Percentiles rank a stretch among this genome's conserved stretches.
Evolutionary conservation across 92 coral and sea anemone genomes (phyloP).

Genomic region (Virgularia gustaviana): DNA sequence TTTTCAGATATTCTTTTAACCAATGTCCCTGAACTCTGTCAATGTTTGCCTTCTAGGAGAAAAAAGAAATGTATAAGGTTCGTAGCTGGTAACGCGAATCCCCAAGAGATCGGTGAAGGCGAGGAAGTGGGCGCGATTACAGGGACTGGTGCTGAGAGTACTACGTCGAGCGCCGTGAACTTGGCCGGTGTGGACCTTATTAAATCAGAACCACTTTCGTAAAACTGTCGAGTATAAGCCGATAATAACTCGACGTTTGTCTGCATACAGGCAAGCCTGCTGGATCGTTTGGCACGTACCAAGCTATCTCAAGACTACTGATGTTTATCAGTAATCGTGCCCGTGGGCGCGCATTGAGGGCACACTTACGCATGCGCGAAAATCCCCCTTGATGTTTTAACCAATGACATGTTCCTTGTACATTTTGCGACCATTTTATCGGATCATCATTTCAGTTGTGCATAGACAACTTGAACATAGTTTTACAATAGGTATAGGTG

Average conservation of each 20-base stretch:
- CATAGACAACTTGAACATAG: too few relatives aligned
- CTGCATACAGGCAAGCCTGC: background rate
- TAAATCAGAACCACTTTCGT: slow-evolving; percentile 24
- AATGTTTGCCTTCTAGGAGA: slow-evolving; percentile 60
- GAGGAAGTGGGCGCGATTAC: slow-evolving; percentile 56
- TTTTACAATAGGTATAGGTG: too few relatives aligned
- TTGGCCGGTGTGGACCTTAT: slow-evolving; percentile 25
- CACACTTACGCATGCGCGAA: too few relatives aligned
- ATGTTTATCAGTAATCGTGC: too few relatives aligned
- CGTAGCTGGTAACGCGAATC: slow-evolving; percentile 75
- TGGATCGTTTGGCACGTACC: background rate
- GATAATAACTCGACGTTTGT: background rate
- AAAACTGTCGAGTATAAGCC: slow-evolving; percentile 1
- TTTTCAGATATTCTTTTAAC: too few relatives aligned
- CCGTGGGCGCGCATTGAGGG: too few relatives aligned
- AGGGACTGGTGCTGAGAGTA: slow-evolving; percentile 54
- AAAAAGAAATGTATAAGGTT: slow-evolving; percentile 95
- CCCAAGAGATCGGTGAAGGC: slow-evolving; percentile 62
- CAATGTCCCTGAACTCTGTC: background rate
- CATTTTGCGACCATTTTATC: too few relatives aligned
- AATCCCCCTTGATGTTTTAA: too few relatives aligned
- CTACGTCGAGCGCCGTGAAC: background rate
- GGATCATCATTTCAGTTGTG: too few relatives aligned
- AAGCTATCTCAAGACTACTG: too few relatives aligned
- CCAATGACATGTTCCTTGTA: too few relatives aligned